These are phyloP conservation scores for Microcaecilia unicolor DNA, from an alignment of 2,797 vertebrate genomes.

Conservation along the genomic window DNA sequence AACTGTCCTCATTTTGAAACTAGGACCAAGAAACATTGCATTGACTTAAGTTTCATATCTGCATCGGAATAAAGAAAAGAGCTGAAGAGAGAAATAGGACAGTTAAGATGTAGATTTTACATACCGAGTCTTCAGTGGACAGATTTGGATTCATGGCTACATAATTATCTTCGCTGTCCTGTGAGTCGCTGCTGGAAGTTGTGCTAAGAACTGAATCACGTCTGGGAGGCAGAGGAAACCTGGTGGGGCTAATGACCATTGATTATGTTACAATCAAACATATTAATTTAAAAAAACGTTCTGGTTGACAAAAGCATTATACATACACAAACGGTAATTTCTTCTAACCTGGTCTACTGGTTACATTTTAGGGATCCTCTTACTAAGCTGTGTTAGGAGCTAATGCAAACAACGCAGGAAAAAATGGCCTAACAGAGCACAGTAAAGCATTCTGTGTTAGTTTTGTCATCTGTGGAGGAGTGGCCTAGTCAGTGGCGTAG, in stretches of 20 bases:
- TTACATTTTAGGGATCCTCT: too few species aligned
- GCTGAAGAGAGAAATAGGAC: constrained; percentile 25
- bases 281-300: constrained; percentile 18
- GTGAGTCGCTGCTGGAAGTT: constrained; percentile 96
- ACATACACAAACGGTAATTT: too few species aligned
- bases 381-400: too few species aligned
- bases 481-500: too few species aligned
- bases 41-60: constrained; percentile 2
- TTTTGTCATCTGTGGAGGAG: too few species aligned
- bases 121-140: constrained; percentile 87
- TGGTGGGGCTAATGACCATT: constrained; percentile 84
- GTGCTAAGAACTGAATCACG: constrained; percentile 95
- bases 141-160: constrained; percentile 93
- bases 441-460: too few species aligned
- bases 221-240: constrained; percentile 84
- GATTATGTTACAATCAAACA: constrained; percentile 61
- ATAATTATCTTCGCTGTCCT: constrained; percentile 94
- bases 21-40: constrained; percentile 1
- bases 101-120: constrained; percentile 54
- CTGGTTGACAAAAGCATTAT: constrained; percentile 21
- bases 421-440: too few species aligned
- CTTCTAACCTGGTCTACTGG: too few species aligned
- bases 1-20: background rate
- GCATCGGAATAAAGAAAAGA: constrained; percentile 21
- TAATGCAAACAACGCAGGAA: too few species aligned